Conservation (phyloP, 2,888 invertebrate species). For the Prosopocoilus inquinatus region DNA sequence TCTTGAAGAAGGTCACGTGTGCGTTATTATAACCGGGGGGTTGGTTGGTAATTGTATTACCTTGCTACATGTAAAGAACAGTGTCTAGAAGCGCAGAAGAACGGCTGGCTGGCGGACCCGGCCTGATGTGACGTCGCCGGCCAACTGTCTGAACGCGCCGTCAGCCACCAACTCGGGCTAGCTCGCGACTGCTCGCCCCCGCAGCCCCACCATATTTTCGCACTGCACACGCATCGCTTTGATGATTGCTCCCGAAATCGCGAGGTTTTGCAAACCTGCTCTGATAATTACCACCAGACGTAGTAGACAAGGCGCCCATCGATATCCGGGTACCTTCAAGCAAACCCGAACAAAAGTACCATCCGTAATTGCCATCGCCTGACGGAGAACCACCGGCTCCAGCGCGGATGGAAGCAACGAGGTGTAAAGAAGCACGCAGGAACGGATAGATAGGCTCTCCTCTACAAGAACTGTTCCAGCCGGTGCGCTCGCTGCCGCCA, state of each 20-base stretch:
- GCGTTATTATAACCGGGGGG: conserved; percentile 16
- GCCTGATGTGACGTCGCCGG: conserved; percentile 57
- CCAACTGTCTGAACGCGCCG: conserved; percentile 53
- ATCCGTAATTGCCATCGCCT: conserved; percentile 1
- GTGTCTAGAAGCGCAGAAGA: conserved; percentile 20
- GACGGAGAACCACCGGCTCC: conserved; percentile 8
- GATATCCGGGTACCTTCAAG: conserved; percentile 3
- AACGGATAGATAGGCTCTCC: conserved; percentile 8
- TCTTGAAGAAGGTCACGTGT: conserved; percentile 21
- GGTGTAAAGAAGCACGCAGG: conserved; percentile 14
- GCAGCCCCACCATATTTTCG: conserved; percentile 33
- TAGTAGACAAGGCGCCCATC: conserved; percentile 16
- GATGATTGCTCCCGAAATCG: conserved; percentile 15
- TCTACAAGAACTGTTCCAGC: conserved; percentile 16
- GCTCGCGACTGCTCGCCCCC: conserved; percentile 36
- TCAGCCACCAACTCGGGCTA: conserved; percentile 50
- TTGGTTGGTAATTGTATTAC: conserved; percentile 23
- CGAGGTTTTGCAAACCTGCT: conserved; percentile 24
- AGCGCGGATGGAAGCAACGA: conserved; percentile 8
- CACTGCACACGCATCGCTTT: conserved; percentile 31
- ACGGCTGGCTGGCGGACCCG: conserved; percentile 39
- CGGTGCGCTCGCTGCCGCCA: conserved; percentile 30
- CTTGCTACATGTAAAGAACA: conserved; percentile 30
- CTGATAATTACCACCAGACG: conserved; percentile 21
- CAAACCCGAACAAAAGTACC: neutral